Evolutionary conservation across 2,797 vertebrate genomes (phyloP).

Genomic region (Fundulus diaphanus): DNA sequence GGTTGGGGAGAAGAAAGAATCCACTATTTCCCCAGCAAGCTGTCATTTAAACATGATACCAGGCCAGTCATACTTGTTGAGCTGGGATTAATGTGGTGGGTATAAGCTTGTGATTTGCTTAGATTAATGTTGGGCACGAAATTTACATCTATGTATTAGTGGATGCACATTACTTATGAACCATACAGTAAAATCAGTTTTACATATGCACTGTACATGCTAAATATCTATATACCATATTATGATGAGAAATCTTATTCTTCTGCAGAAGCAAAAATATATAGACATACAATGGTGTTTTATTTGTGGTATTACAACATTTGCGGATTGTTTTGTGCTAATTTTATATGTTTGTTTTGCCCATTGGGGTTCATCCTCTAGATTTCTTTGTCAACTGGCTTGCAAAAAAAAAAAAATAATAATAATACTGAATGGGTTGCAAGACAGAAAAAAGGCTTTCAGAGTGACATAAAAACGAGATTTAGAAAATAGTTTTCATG

Average conservation of each 20-base stretch:
- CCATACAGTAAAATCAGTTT: not conserved
- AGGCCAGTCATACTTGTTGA: slow-evolving; percentile 7
- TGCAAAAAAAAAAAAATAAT: not conserved
- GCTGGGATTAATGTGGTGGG: not conserved
- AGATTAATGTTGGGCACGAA: not conserved
- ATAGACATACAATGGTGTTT: not conserved
- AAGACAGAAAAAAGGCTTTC: not conserved
- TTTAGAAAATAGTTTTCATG: not conserved
- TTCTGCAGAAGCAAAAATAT: not conserved
- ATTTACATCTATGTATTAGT: not conserved
- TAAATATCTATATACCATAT: not conserved
- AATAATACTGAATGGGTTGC: not conserved
- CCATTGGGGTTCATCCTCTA: not conserved
- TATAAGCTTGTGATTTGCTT: slow-evolving; percentile 6
- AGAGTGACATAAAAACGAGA: not conserved
- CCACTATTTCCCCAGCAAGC: slow-evolving; percentile 11
- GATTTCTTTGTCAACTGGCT: not conserved
- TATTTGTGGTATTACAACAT: not conserved
- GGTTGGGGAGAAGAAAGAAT: slow-evolving; percentile 21
- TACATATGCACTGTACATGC: not conserved
- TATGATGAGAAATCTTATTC: not conserved
- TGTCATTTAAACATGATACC: slow-evolving; percentile 19
- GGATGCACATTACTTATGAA: not conserved
- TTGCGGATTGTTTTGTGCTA: not conserved
- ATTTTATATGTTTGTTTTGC: not conserved